Conservation (phyloP, 1,140 invertebrate genomes). For the Ephestia elutella region DNA sequence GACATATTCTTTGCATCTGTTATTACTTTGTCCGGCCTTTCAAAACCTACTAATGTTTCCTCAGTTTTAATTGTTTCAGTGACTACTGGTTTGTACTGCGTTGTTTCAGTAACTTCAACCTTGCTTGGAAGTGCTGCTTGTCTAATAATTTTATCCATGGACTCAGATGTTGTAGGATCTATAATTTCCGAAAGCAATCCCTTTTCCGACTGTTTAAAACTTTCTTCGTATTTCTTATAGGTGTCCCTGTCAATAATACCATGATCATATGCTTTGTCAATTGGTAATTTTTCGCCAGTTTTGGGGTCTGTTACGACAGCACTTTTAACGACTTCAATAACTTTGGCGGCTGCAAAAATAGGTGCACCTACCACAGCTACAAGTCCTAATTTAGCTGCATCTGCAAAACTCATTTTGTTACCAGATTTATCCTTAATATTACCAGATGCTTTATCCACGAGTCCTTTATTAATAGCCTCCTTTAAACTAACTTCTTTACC, state of each 20-base stretch:
- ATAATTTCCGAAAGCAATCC: conserved; percentile 13
- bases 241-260: conserved; percentile 79
- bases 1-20: conserved; percentile 47
- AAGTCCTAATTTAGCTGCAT: conserved; percentile 84
- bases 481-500: conserved; percentile 81
- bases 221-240: conserved; percentile 63
- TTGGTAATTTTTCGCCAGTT: conserved; percentile 80
- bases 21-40: conserved; percentile 6
- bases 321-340: conserved; percentile 61
- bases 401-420: conserved; percentile 79
- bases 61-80: conserved; percentile 23
- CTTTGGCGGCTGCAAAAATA: conserved; percentile 78
- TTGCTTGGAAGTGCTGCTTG: neutral
- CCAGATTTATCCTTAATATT: conserved; percentile 79
- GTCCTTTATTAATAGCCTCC: conserved; percentile 85
- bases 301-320: conserved; percentile 80
- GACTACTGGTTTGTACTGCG: conserved; percentile 15
- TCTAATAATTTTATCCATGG: conserved; percentile 5
- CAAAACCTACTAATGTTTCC: conserved; percentile 15
- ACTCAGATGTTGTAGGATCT: conserved; percentile 9
- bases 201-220: conserved; percentile 17
- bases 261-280: conserved; percentile 82
- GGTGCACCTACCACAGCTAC: conserved; percentile 82
- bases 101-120: conserved; percentile 13
- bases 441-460: conserved; percentile 84